Conservation (phyloP, 2,113 vertebrate species). For the Actenoides hombroni region DNA sequence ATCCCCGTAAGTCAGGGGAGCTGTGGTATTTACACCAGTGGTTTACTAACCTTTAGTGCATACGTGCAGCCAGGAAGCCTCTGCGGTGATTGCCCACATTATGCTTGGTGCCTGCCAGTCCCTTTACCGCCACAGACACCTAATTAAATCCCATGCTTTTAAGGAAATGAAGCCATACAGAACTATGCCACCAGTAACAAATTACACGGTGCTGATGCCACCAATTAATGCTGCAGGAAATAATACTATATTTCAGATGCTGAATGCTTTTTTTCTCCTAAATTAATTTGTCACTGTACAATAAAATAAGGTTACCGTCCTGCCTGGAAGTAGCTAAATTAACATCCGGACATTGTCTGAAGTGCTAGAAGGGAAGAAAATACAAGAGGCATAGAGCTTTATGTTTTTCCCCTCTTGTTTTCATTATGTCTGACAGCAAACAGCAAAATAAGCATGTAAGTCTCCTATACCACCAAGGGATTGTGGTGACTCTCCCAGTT, state of each 20-base stretch:
- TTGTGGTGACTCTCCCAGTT: neutral
- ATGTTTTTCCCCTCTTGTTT: neutral
- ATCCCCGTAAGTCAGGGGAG: neutral
- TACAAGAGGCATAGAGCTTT: neutral
- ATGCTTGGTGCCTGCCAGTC: neutral
- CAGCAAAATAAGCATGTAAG: fast-evolving
- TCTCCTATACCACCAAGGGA: fast-evolving
- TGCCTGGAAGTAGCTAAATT: neutral
- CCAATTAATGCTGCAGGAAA: constrained; percentile 22
- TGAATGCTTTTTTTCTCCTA: neutral
- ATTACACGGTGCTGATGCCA: neutral
- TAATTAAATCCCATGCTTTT: constrained; percentile 54
- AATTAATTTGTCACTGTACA: neutral
- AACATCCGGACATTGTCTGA: neutral
- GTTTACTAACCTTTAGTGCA: neutral
- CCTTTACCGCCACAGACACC: neutral
- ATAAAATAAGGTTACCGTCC: neutral
- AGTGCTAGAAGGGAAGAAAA: neutral
- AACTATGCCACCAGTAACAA: constrained; percentile 31
- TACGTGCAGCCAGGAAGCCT: neutral
- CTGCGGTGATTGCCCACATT: neutral
- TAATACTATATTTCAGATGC: neutral
- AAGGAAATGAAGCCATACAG: constrained; percentile 53
- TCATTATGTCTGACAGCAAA: neutral
- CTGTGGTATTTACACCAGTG: neutral